phyloP scores from a whole-genome alignment of 2,113 vertebrate genomes.

The Podarcis muralis region DNA sequence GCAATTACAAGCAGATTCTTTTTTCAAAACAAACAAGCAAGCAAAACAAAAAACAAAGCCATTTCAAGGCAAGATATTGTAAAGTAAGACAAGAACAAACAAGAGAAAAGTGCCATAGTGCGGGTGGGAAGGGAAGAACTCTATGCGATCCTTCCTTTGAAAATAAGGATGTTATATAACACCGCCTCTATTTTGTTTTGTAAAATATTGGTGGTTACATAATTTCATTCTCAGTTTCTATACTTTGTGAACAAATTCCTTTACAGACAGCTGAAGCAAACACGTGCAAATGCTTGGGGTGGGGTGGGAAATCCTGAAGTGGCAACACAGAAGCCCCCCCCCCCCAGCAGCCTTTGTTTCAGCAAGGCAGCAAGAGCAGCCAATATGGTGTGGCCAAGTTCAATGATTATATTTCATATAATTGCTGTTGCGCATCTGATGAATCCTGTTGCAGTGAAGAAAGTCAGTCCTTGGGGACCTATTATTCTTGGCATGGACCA shows the following conservation, averaged over 20 bases:
- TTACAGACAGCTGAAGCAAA: not conserved
- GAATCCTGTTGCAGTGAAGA: not conserved
- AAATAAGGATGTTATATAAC: not conserved
- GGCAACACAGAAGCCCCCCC: not conserved
- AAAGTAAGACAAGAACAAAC: not conserved
- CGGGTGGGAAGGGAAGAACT: too few relatives aligned
- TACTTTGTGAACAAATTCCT: not conserved
- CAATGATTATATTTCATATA: not conserved
- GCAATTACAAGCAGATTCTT: not conserved
- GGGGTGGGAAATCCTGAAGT: not conserved
- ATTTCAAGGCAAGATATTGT: not conserved
- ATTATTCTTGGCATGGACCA: constrained; percentile 22
- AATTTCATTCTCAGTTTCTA: not conserved
- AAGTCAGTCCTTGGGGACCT: constrained; percentile 28
- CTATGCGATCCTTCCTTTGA: not conserved
- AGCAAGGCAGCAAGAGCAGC: not conserved
- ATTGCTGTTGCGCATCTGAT: constrained; percentile 4
- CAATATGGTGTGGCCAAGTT: not conserved
- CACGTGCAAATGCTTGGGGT: not conserved
- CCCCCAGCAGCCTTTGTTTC: not conserved
- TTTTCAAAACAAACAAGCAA: too few relatives aligned
- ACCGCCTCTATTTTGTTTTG: not conserved
- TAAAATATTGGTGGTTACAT: not conserved
- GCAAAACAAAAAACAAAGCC: too few relatives aligned
- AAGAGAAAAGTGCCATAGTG: not conserved